These are phyloP conservation scores for Gymnopithys bicolor DNA, from an alignment of 2,797 vertebrate genomes.

Conservation along the genomic window DNA sequence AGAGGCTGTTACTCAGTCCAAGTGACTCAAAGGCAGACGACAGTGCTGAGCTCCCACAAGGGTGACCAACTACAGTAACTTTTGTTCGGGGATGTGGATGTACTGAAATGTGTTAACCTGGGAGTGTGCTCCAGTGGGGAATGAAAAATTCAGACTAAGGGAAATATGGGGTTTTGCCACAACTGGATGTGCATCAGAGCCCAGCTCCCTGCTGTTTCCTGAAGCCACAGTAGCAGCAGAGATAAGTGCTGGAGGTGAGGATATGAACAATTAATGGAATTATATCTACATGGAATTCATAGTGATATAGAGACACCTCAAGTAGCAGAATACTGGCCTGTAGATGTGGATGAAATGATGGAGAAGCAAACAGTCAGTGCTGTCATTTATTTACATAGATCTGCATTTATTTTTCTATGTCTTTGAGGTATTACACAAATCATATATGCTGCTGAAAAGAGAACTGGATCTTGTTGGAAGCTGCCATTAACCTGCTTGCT, in stretches of 20 bases:
- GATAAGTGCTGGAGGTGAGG: fast-evolving
- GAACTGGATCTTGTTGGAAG: background rate
- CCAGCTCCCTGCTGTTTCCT: background rate
- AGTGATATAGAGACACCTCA: fast-evolving
- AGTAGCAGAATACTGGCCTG: background rate
- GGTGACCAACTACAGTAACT: background rate
- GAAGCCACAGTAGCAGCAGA: background rate
- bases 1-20: background rate
- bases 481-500: background rate
- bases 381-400: background rate
- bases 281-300: background rate
- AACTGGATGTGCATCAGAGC: background rate
- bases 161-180: background rate
- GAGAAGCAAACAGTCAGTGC: background rate
- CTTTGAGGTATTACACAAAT: background rate
- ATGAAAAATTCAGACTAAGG: background rate
- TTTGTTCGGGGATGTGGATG: background rate
- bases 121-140: background rate
- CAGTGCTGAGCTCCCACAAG: fast-evolving
- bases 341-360: background rate
- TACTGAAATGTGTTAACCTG: background rate
- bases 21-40: background rate
- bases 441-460: background rate
- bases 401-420: background rate
- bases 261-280: background rate